These are phyloP conservation scores for Trichogramma evanescens DNA, from an alignment of 2,888 invertebrate genomes.

Conservation along the genomic window DNA sequence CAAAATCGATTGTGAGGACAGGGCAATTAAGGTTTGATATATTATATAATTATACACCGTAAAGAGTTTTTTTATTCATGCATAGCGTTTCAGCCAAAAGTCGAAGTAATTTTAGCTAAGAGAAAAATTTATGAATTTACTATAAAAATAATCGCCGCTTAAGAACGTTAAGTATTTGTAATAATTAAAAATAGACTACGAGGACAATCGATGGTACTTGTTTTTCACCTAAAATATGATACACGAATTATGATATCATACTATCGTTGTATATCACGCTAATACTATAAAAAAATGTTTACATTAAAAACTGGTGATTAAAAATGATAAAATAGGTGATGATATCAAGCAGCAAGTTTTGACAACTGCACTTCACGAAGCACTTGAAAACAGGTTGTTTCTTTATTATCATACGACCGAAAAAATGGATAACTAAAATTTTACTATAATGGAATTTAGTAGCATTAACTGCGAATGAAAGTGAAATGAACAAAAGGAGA, in stretches of 20 bases:
- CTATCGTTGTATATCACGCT: slow-evolving; percentile 16
- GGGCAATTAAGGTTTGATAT: neutral
- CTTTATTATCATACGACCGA: too few relatives aligned
- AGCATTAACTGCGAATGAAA: too few relatives aligned
- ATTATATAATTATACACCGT: neutral
- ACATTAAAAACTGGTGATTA: slow-evolving; percentile 3
- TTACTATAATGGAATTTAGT: too few relatives aligned
- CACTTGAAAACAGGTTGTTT: too few relatives aligned
- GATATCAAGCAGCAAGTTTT: too few relatives aligned
- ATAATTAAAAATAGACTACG: slow-evolving; percentile 17
- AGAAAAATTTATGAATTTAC: slow-evolving; percentile 3
- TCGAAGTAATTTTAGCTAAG: slow-evolving; percentile 2
- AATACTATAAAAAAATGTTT: slow-evolving; percentile 28
- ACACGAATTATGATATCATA: slow-evolving; percentile 25
- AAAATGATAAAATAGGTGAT: too few relatives aligned
- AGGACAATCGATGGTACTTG: slow-evolving; percentile 20
- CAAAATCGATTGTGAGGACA: slow-evolving; percentile 11
- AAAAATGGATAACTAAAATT: too few relatives aligned
- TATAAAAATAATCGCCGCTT: slow-evolving; percentile 4
- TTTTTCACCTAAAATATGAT: slow-evolving; percentile 25
- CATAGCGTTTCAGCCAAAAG: slow-evolving; percentile 7
- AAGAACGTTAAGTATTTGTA: slow-evolving; percentile 5
- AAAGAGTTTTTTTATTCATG: slow-evolving; percentile 1
- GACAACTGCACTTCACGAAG: too few relatives aligned
- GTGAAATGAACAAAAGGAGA: too few relatives aligned